Base-by-base conservation (phyloP, 2,113 vertebrate species). In the Perca fluviatilis region DNA sequence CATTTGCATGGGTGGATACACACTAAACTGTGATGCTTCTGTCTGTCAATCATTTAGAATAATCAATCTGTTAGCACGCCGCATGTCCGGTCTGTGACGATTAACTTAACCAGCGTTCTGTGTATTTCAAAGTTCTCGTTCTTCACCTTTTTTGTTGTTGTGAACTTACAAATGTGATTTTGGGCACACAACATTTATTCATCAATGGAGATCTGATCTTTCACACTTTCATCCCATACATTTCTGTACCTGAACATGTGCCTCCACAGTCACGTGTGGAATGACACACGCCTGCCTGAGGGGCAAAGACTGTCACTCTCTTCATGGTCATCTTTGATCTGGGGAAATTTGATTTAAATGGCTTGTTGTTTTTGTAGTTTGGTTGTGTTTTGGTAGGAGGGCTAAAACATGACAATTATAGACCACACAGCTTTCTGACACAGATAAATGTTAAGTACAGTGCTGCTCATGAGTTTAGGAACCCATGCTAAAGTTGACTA, bases 1-100 rank as follows among this genome's bases (percentile, higher is more conserved):
- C 53, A 16, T 87, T 70, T 88, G 89, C 89, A 89, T 86, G 83
- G 53, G 51, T 80, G 54, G 25, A 72, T 21, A 16, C 40, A 33
- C 33, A 25, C 40, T 43, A 49, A 74, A 19, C 67, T 56, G 54
- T 61, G 54, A 9, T 25, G 50, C 56, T 88, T 86, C 71, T 77
- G 71, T 82, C 60, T 72, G 73, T 86, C 58, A 6, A 18, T 60
- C n/a, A 18, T 13, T 75, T 18, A 51, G 15, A 85, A 19, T 47
- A 63, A 27, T 21, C 11, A 81, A 67, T 11, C 61, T 43, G 2
- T 30, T 62, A 40, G 7, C 30, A 12, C 30, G 6, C 11, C 69
- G 62, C 72, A 61, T 69, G 78, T 64, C 27, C 21, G 14, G n/a
- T 77, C 49, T 72, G 50, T 68, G 50, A 27, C 46, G 0, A 69